Base-by-base conservation (phyloP, 2,113 vertebrate species). In the Penelope pileata region DNA sequence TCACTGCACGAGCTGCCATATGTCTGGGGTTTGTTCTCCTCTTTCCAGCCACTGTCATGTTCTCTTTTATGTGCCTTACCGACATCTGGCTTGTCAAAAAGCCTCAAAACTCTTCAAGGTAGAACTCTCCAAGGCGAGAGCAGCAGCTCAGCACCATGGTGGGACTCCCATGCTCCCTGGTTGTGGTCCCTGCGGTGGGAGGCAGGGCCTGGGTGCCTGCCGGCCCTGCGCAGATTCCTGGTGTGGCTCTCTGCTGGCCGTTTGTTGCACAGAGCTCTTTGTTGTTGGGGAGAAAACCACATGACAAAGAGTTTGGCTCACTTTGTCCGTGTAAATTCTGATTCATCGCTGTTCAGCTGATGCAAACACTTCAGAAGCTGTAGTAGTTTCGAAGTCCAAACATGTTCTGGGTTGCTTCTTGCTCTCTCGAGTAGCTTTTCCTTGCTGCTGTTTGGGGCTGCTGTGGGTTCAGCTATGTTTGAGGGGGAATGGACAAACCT, bases 231-330 rank as follows among this genome's bases (percentile, higher is more conserved):
- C 53, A 4, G n/a, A 62, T 86, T 78, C 48, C 72, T 66, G 50
- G 1, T 51, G 82, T 8, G 26, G 7, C 21, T n/a, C 36, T 60
- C 48, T 87, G 58, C 59, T 2, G 9, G n/a, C n/a, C n/a, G n/a
- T n/a, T n/a, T n/a, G 38, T 43, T 59, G 15, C 7, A 1, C 72
- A 40, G 60, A 29, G 0, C 45, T 88, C 36, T 48, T 89, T 38
- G 22, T 60, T 67, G 87, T 78, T 93, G 54, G 12, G 32, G 59
- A 43, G 64, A 80, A 89, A 88, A 70, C 58, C 86, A 26, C 73
- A 59, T 93, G 84, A 92, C 27, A 15, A 59, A 76, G 64, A 63
- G 40, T 36, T 82, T 6, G 14, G 48, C 64, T 93, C 67, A 36
- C 36, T 76, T 76, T 91, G 58, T 63, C 86, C 81, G 0, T 76